Base-by-base conservation (phyloP, 2,113 vertebrate species). In the Peromyscus leucopus region DNA sequence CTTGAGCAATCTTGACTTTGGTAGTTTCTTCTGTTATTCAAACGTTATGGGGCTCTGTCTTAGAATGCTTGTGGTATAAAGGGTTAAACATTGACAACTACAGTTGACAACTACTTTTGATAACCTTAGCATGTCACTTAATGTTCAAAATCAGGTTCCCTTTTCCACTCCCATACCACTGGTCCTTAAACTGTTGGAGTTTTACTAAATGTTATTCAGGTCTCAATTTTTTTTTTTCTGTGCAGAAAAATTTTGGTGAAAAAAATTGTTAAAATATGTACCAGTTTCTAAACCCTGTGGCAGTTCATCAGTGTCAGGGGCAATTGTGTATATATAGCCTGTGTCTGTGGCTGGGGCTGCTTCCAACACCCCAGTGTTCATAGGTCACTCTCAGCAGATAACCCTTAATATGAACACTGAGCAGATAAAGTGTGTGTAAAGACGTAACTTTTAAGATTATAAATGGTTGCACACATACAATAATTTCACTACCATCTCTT, bases 1-100 rank as follows among this genome's bases (percentile, higher is more conserved):
- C 39, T 88, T 74, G 36, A 48, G 36, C 22, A 69, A 24, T 63
- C 88, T 96, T 96, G 71, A 94, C 94, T 85, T 89, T 19, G 72
- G 71, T 0, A 71, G 65, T 75, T 91, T 89, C 65, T 94, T 61
- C 24, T 76, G 31, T 71, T 85, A 55, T 63, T 90, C 61, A 96
- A 75, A 95, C 57, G 86, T 92, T 26, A 59, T 85, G 33, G 90
- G 69, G 71, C 48, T 46, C 55, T 72, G 31, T 88, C 67, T 76
- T 74, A 83, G 61, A 7, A 42, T 65, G 12, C 6, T 55, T 74
- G 42, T 83, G 55, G 46, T 59, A 51, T 21, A 48, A 61, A 76
- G 12, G 16, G n/a, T 82, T 13, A 24, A 69, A n/a, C n/a, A n/a
- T 31, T 93, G 63, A 42, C 51, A 33, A 67, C 48, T 71, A 11